Conservation (phyloP, 2,888 invertebrate genomes). For the Pheosia tremula region DNA sequence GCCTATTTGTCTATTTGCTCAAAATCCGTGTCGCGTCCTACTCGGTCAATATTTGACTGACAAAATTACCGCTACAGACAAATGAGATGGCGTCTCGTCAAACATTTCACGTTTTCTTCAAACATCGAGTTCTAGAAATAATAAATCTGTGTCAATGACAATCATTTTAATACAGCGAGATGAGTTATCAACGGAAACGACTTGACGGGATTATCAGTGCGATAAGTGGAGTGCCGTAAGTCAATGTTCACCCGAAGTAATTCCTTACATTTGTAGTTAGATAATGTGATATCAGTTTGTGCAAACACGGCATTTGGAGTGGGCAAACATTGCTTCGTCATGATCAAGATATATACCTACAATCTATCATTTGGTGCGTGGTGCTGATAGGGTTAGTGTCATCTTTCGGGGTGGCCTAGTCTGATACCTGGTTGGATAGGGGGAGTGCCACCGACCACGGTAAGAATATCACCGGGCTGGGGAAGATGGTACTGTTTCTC, state of each 20-base stretch:
- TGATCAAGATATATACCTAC: slow-evolving; percentile 57
- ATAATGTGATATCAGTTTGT: slow-evolving; percentile 64
- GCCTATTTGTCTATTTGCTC: slow-evolving; percentile 78
- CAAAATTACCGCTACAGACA: slow-evolving; percentile 80
- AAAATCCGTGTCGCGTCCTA: slow-evolving; percentile 82
- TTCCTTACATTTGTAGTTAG: slow-evolving; percentile 68
- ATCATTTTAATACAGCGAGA: slow-evolving; percentile 39
- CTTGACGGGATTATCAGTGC: slow-evolving; percentile 62
- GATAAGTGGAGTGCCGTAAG: slow-evolving; percentile 70
- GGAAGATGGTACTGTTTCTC: too few species aligned
- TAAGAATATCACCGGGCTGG: too few species aligned
- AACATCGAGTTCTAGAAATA: slow-evolving; percentile 48
- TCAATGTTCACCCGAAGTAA: slow-evolving; percentile 77
- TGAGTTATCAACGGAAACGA: slow-evolving; percentile 54
- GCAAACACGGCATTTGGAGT: slow-evolving; percentile 78
- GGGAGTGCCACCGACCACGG: too few species aligned
- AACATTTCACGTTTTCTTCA: slow-evolving; percentile 61
- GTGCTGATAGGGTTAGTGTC: too few species aligned
- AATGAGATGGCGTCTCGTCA: slow-evolving; percentile 69
- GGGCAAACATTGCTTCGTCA: slow-evolving; percentile 72
- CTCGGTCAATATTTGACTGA: slow-evolving; percentile 79
- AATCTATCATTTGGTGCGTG: slow-evolving; percentile 44
- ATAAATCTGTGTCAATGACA: slow-evolving; percentile 50
- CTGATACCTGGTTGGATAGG: too few species aligned
- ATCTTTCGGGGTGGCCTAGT: neutral